Base-by-base conservation (phyloP, 2,113 vertebrate genomes). In the Corydoras sp. region DNA sequence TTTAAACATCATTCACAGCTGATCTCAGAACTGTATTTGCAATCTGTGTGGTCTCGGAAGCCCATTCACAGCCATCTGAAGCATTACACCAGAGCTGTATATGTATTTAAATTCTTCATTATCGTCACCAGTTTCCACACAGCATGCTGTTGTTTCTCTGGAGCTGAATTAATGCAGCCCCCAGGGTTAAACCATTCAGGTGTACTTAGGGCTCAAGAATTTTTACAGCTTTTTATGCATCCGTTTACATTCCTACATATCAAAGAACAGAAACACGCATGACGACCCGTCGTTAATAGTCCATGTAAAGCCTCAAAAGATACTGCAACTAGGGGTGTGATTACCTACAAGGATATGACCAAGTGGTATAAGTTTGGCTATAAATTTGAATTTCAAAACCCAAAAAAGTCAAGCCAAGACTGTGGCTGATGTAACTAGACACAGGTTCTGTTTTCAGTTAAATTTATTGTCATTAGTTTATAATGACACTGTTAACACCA, bases 31-130 rank as follows among this genome's bases (percentile, higher is more conserved):
- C 65, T 68, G 55, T 11, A 4, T 24, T 24, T 3, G 51, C 58
- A 31, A 56, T 74, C 64, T 74, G 72, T 74, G 72, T 68, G 58
- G 65, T 68, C 58, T 58, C 55, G 15, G 30, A 74, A 74, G 65
- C 72, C 15, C 15, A 55, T 56, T 61, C 50, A 68, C 15, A 14
- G n/a, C 31, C n/a, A 10, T 56, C 14, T 56, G n/a, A 3, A n/a
- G 15, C 3, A 7, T 53, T 54, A 55, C 62, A 48, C 60, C 29
- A 35, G 12, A 11, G 0, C 69, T 7, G 51, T 11, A 24, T 56
- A 6, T 35, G 13, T 18, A 13, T 65, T 30, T 49, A 58, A n/a
- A 58, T 18, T n/a, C 51, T 15, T 43, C 50, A 8, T 48, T 29
- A 51, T 31, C 60, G 43, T 50, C 31, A 11, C n/a, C 1, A 24